Percentiles rank a stretch among this genome's conserved stretches.
Evolutionary conservation across 2,113 vertebrate genomes (phyloP).

Genomic region (Ifrita kowaldi): DNA sequence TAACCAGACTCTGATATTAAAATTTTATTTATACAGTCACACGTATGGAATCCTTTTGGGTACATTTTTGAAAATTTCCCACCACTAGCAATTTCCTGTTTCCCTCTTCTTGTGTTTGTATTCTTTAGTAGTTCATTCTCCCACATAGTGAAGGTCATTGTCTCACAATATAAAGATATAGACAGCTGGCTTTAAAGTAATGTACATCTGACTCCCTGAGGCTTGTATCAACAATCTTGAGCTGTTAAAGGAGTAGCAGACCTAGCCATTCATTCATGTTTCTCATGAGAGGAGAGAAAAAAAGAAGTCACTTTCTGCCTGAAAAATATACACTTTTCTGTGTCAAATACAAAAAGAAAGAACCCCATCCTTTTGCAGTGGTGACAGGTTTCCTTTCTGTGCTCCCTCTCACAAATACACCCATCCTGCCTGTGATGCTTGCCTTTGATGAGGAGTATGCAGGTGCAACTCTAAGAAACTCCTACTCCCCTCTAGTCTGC

Average conservation of each 20-base stretch:
- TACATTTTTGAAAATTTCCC: conserved; percentile 42
- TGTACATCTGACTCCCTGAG: conserved; percentile 45
- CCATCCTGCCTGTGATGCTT: background rate
- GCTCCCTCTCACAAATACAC: background rate
- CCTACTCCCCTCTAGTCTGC: background rate
- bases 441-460: background rate
- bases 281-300: background rate
- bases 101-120: conserved; percentile 35
- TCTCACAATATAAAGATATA: conserved; percentile 53
- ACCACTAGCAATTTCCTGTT: conserved; percentile 55
- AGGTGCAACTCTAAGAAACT: background rate
- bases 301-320: background rate
- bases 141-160: conserved; percentile 53
- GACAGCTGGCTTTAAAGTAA: conserved; percentile 61
- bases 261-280: background rate
- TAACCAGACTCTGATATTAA: background rate
- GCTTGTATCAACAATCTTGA: conserved; percentile 29
- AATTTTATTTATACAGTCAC: background rate
- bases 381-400: background rate
- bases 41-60: conserved; percentile 1
- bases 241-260: background rate
- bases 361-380: background rate
- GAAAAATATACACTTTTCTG: background rate
- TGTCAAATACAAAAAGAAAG: background rate
- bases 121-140: conserved; percentile 47